phyloP scores from a whole-genome alignment of 2,113 vertebrate species.

The Lamprologus tigripictilis region DNA sequence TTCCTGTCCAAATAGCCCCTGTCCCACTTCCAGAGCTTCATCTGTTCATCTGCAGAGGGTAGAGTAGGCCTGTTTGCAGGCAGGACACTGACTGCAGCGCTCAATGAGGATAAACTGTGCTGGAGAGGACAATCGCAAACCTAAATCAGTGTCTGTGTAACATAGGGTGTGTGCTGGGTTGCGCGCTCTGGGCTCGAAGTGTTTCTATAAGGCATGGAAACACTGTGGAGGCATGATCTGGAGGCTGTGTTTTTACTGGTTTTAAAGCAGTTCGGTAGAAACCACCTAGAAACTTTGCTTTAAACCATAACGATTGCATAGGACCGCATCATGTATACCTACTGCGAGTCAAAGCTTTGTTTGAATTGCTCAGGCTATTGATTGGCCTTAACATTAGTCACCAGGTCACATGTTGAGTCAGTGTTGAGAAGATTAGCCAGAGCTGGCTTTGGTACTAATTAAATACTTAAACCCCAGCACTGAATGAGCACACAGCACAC shows the following conservation, averaged over 20 bases:
- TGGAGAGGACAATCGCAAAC: not conserved
- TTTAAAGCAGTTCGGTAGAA: not conserved
- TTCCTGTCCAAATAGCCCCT: conserved; percentile 64
- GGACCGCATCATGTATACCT: not conserved
- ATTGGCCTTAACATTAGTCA: conserved; percentile 56
- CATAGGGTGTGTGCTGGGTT: not conserved
- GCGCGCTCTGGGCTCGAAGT: not conserved
- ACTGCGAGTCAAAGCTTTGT: conserved; percentile 17
- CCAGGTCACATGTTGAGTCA: conserved; percentile 73
- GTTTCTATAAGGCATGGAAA: not conserved
- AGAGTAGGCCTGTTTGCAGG: conserved; percentile 5
- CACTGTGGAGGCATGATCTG: not conserved
- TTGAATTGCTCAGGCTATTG: conserved; percentile 38
- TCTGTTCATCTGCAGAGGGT: conserved; percentile 34
- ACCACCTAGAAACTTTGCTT: not conserved
- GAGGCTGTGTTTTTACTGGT: not conserved
- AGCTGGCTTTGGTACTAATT: conserved; percentile 73
- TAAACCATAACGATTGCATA: not conserved
- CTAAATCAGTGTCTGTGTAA: not conserved
- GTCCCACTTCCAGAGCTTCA: conserved; percentile 57
- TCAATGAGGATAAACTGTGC: not conserved
- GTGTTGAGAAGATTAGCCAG: conserved; percentile 68
- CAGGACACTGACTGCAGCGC: conserved; percentile 4
- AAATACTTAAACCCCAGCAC: conserved; percentile 73
- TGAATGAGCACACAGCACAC: conserved; percentile 65